Conservation (phyloP, 2,888 invertebrate genomes). For the Tetanocera ferruginea region DNA sequence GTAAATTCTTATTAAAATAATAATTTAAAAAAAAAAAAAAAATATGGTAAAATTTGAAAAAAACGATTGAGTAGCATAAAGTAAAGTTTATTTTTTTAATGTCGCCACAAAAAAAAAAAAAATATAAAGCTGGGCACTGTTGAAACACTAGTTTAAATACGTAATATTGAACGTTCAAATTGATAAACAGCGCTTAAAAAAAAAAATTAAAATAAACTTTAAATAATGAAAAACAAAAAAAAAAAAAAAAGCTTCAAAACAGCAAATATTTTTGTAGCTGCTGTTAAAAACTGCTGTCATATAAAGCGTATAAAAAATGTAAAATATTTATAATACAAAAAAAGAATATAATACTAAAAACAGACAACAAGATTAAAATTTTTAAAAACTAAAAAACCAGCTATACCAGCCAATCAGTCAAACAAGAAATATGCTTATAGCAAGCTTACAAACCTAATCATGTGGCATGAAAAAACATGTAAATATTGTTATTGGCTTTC, state of each 20-base stretch:
- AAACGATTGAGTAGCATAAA: background rate
- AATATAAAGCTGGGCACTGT: background rate
- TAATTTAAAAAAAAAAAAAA: background rate
- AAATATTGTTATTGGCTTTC: too few species aligned
- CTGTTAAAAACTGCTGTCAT: background rate
- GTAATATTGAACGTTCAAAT: background rate
- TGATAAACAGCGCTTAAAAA: background rate
- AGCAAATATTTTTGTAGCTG: background rate
- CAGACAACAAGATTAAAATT: too few species aligned
- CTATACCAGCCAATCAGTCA: too few species aligned
- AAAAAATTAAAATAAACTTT: background rate
- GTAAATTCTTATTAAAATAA: slow-evolving; percentile 14
- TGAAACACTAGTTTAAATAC: background rate
- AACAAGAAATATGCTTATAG: too few species aligned
- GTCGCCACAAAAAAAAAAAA: slow-evolving; percentile 2
- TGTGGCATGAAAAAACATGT: too few species aligned
- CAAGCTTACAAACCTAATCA: too few species aligned
- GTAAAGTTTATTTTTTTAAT: slow-evolving; percentile 37
- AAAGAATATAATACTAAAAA: background rate
- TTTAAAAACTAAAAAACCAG: too few species aligned
- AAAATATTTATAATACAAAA: background rate
- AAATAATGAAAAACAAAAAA: too few species aligned
- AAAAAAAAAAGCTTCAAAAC: background rate
- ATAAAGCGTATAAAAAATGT: background rate
- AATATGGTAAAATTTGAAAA: background rate